Conservation (phyloP, 2,888 invertebrate species). For the Cheilosia grossa region DNA sequence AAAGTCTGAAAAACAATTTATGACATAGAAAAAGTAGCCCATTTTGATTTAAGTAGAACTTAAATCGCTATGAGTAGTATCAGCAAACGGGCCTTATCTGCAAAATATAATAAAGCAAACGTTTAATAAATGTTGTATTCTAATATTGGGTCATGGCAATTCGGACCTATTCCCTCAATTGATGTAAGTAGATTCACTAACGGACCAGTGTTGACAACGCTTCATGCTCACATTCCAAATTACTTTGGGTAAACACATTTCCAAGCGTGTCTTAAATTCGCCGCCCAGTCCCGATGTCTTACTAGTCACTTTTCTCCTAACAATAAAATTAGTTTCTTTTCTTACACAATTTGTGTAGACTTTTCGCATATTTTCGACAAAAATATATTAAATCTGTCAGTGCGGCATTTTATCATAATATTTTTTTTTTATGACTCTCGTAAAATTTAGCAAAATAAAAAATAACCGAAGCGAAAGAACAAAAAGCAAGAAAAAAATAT, state of each 20-base stretch:
- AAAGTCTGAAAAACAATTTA: too few species aligned
- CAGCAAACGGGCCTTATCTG: too few species aligned
- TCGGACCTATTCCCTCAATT: too few species aligned
- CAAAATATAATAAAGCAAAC: too few species aligned
- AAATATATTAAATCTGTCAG: conserved; percentile 33
- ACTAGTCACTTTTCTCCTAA: neutral
- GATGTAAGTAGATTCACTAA: too few species aligned
- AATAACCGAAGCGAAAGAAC: neutral
- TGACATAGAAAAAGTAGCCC: too few species aligned
- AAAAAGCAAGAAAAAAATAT: conserved; percentile 11
- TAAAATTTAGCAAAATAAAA: conserved; percentile 53
- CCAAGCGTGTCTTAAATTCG: neutral
- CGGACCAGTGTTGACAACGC: neutral
- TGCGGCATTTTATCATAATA: conserved; percentile 33
- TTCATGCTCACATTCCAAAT: neutral
- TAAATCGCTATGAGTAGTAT: too few species aligned
- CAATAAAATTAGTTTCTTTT: neutral
- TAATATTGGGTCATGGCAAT: too few species aligned
- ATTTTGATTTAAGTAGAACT: too few species aligned
- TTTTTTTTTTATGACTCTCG: conserved; percentile 39
- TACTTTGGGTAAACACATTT: neutral
- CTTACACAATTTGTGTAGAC: conserved; percentile 12
- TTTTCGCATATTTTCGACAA: conserved; percentile 25
- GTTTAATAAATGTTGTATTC: too few species aligned
- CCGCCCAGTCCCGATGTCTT: neutral